Conservation (phyloP, 2,888 invertebrate species). For the Drosophila niveifrons region DNA sequence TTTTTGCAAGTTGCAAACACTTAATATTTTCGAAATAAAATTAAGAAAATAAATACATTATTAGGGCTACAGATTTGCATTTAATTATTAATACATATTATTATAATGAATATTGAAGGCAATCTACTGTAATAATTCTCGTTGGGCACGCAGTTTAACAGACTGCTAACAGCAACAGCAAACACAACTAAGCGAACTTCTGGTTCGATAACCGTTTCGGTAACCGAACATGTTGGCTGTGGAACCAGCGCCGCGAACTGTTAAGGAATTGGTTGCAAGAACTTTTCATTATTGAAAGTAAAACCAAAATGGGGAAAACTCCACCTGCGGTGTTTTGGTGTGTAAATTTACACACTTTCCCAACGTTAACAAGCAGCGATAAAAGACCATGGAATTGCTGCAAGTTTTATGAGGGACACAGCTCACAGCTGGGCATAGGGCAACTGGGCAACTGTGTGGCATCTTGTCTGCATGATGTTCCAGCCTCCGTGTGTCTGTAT, state of each 20-base stretch:
- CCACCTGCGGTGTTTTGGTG: conserved; percentile 57
- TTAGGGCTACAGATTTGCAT: too few species aligned
- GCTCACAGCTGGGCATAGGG: conserved; percentile 40
- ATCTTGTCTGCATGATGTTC: conserved; percentile 23
- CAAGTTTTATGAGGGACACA: conserved; percentile 53
- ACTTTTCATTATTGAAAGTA: conserved; percentile 65
- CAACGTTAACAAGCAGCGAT: conserved; percentile 69
- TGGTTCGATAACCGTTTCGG: conserved; percentile 43
- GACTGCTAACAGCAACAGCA: conserved; percentile 3
- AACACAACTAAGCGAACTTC: conserved; percentile 27
- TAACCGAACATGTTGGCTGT: conserved; percentile 42
- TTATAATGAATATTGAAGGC: neutral
- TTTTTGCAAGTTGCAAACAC: too few species aligned
- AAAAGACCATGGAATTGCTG: conserved; percentile 49
- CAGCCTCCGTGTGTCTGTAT: conserved; percentile 37
- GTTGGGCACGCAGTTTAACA: neutral
- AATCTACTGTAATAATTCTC: neutral
- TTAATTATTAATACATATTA: too few species aligned
- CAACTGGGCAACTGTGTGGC: conserved; percentile 40
- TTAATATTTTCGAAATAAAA: too few species aligned
- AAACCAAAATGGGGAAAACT: conserved; percentile 51
- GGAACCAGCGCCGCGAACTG: conserved; percentile 32
- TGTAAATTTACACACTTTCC: conserved; percentile 78
- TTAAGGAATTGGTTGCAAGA: conserved; percentile 36
- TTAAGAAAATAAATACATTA: too few species aligned